These are phyloP conservation scores for Setophaga petechia DNA, from an alignment of 2,113 vertebrate genomes.

Conservation along the genomic window DNA sequence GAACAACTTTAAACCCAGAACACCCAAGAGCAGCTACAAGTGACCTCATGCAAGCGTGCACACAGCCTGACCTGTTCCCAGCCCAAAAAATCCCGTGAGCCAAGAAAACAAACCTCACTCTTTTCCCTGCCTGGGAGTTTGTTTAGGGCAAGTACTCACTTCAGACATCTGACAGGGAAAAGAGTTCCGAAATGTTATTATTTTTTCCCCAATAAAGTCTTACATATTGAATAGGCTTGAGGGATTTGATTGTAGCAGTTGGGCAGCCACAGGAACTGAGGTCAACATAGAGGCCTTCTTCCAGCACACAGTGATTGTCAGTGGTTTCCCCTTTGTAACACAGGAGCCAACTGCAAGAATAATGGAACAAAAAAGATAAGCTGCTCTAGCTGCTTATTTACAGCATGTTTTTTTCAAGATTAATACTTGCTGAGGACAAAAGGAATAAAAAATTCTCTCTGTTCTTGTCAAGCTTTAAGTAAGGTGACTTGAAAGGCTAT, in stretches of 20 bases:
- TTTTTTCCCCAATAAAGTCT: background rate
- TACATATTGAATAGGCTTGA: constrained; percentile 85
- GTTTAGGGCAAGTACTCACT: background rate
- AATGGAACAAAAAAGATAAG: constrained; percentile 12
- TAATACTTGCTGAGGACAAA: background rate
- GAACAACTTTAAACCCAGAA: background rate
- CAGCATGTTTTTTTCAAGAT: background rate
- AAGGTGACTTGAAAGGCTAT: background rate
- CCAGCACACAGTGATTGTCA: constrained; percentile 82
- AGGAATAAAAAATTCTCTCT: background rate
- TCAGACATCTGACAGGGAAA: background rate
- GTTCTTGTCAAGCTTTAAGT: background rate
- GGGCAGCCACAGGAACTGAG: constrained; percentile 83
- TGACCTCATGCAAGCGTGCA: fast-evolving
- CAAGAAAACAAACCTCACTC: background rate
- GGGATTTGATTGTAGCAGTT: constrained; percentile 74
- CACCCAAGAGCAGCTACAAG: background rate
- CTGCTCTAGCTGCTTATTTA: background rate
- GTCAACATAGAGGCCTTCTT: constrained; percentile 84
- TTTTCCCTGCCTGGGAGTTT: background rate
- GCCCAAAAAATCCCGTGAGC: background rate
- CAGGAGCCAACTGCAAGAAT: constrained; percentile 82
- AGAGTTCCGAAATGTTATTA: background rate
- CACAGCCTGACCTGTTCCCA: background rate
- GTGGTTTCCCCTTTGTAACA: constrained; percentile 74